Base-by-base conservation (phyloP, 2,113 vertebrate genomes). In the Orycteropus afer region DNA sequence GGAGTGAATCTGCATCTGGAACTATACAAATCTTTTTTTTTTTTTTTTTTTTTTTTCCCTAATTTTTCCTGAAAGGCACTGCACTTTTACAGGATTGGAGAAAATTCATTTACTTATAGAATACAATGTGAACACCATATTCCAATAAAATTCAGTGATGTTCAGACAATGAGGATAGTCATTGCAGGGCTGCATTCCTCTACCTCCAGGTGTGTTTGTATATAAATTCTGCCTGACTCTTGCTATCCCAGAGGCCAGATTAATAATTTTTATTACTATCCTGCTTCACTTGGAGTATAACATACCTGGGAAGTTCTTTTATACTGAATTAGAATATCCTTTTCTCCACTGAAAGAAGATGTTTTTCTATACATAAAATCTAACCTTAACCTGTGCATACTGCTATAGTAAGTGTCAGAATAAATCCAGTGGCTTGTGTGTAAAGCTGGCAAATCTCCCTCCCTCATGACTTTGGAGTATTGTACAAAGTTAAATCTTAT, bases 11-110 rank as follows among this genome's bases (percentile, higher is more conserved):
- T 55, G 5, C 18, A 0, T 89, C 29, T 51, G 15, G 7, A 84
- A 23, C n/a, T 79, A 57, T 79, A 17, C 47, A 53, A 2, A 76
- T 14, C 9, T 32, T 29, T 27, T 51, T 55, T 89, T 94, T 69
- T n/a, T 45, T 77, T 92, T 20, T 81, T 87, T 80, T 53, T 57
- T 57, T 23, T 88, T 94, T 67, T 37, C 42, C 76, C 90, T 29
- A 51, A 47, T 85, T 90, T 84, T 18, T 76, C n/a, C 0, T 77
- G 37, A 37, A 51, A 4, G 32, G n/a, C 47, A 63, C 0, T 47
- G 11, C 14, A 63, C 17, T 47, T 92, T 85, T 29, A 77, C 67
- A 81, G 7, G 45, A 53, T 53, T 53, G 1, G 7, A 77, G 5
- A 45, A 57, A 63, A 84, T 49, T 59, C 34, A 49, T 37, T 84